Evolutionary conservation across 1,140 invertebrate genomes (phyloP), one percentile per base, ranked within the genome.

Genomic region (Euglossa dilemma): DNA sequence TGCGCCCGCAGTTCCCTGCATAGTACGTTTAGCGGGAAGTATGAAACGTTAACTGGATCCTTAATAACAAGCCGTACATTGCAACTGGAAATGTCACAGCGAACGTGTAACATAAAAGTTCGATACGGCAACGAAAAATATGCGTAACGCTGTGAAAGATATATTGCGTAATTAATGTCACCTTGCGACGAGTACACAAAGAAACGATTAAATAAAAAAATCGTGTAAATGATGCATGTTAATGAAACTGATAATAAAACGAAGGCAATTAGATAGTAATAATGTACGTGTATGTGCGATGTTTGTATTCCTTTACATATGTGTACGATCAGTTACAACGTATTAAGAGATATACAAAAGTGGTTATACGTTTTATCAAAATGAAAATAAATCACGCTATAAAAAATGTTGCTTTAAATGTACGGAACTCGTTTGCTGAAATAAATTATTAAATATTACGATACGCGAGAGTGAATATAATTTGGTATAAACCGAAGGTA

Each of bases 261-360:
- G 14, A n/a, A 67, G 23, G 23, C 59, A 59, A 56, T 43, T 20
- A 8, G 23, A 12, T 6, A 43, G 23, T 43, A 18, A 45, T 14
- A 69, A 63, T 45, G 47, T 16, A 43, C 36, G 20, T 61, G 45
- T 36, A 20, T 28, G 25, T 50, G 66, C 43, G 50, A 72, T n/a
- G 36, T 72, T 45, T 72, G 43, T 72, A 56, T 63, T 43, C 16
- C 36, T 61, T 67, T n/a, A 28, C 25, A 25, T 43, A 78, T 18
- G 23, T 72, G 9, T n/a, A 63, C 50, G 36, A 59, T 75, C 61
- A 71, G 18, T 86, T 87, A 86, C 64, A 79, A 67, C 25, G n/a
- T 28, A 23, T 25, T 67, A 47, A 75, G 6, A 63, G n/a, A 64
- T 74, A 66, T 81, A 64, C 9, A 74, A 64, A 80, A 59, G 50